Base-by-base conservation (phyloP, 1,140 invertebrate species). In the Catajapyx aquilonaris region DNA sequence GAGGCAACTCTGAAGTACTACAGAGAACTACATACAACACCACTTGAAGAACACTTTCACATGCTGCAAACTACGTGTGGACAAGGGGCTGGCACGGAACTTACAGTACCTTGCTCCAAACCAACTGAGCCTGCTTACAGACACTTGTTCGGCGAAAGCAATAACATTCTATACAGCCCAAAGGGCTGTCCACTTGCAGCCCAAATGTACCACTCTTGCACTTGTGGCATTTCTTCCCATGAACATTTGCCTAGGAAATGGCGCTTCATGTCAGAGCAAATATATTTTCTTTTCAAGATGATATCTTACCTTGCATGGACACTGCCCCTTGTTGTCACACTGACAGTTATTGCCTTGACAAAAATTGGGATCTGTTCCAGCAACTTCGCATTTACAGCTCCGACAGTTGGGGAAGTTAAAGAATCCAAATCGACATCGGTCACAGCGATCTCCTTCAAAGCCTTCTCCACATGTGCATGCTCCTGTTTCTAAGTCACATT, bases 401-500 rank as follows among this genome's bases (percentile, higher is more conserved):
- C 69, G 61, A 53, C 94, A 98, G 21, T 71, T 66, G 0, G 90
- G 87, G 58, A 85, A 93, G 7, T 85, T 85, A 53, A 76, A 93
- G 55, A 80, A 84, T 0, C 87, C 88, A 28, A 67, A 60, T 3
- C 70, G 64, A 51, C 94, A 98, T 13, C 56, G 60, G 39, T 83
- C 69, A 56, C 93, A 97, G 34, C 69, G 68, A 3, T 66, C 54
- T 0, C 85, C 85, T 13, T 69, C 64, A 57, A 76, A 95, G 11
- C 84, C 87, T 32, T 69, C 61, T 3, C 70, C 64, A 55, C 90
- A 96, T 5, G 60, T 55, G 54, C 90, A 96, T 46, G 76, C 67
- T 0, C 90, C 90, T 16, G 68, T 71, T 5, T 54, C 52, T 0
- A 64, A 48, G 41, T 88, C 70, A 59, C 93, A 98, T 31, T 76